Evolutionary conservation across 2,888 invertebrate genomes (phyloP), one percentile per base, ranked within the genome.

Genomic region (Philhelius pedissequus): DNA sequence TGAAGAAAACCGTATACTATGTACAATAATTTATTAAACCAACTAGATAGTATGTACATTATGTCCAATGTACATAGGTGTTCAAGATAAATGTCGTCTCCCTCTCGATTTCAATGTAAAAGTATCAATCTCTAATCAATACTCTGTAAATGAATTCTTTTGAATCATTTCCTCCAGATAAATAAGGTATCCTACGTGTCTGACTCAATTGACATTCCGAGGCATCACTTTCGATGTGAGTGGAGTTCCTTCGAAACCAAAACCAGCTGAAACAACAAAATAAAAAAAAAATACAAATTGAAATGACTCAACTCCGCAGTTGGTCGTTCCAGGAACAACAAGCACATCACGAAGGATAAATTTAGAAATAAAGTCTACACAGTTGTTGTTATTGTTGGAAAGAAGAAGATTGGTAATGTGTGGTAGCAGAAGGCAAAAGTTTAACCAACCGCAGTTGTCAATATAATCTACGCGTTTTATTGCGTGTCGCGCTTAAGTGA

Each of bases 401-500:
- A 18, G 9, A 18, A 1, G 27, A 20, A 9, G 20, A 18, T 45
- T 22, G 35, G 22, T 54, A 11, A 13, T 52, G 43, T 52, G 43
- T 52, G 69, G 43, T 43, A 43, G 25, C 40, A 35, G 64, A 43
- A 52, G 40, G 54, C 11, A 52, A 43, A 62, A 25, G 27, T 43
- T 9, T 5, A 43, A 43, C 56, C 11, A 43, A 50, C 81, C 81
- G 25, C 82, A 74, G 78, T 83, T 83, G 82, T 83, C 82, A 78
- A 83, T 78, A 73, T 82, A 69, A 56, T 69, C 82, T 50, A 83
- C 52, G 73, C 62, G 64, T 78, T 82, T 82, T 64, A 82, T 82
- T 78, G 73, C 73, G 77, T 82, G 82, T 73, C 68, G 73, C 71
- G 71, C 77, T 82, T 73, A 78, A 77, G 77, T 62, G 68, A 69